Conservation (phyloP, 2,113 vertebrate genomes). For the Carollia perspicillata region DNA sequence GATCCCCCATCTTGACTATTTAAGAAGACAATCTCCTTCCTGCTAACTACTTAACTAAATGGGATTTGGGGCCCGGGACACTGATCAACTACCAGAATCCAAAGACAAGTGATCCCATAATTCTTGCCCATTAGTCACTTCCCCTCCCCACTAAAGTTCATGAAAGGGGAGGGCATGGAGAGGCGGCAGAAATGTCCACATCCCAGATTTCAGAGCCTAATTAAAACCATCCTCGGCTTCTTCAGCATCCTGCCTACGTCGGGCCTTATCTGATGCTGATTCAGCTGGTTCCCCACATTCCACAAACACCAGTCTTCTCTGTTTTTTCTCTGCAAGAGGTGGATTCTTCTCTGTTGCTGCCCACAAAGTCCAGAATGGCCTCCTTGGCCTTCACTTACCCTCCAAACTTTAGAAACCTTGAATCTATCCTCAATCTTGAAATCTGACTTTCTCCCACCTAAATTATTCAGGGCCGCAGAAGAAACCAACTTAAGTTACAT, state of each 20-base stretch:
- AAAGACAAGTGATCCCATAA: constrained; percentile 51
- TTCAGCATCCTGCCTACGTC: constrained; percentile 11
- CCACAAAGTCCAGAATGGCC: constrained; percentile 11
- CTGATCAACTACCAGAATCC: constrained; percentile 50
- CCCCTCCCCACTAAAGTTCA: not conserved
- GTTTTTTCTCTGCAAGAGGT: not conserved
- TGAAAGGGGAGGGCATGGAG: not conserved
- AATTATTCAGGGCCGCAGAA: not conserved
- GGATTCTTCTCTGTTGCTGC: not conserved
- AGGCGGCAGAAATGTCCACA: not conserved
- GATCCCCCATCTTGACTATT: constrained; percentile 26
- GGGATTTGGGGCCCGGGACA: constrained; percentile 49
- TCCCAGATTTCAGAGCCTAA: constrained; percentile 18
- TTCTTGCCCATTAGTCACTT: not conserved
- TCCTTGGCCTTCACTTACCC: not conserved
- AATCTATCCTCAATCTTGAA: constrained; percentile 9
- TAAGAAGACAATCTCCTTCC: constrained; percentile 35
- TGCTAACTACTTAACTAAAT: constrained; percentile 53
- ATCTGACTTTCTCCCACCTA: not conserved
- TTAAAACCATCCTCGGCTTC: constrained; percentile 12
- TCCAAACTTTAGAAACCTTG: not conserved
- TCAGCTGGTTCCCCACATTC: constrained; percentile 54
- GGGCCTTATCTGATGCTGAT: constrained; percentile 56
- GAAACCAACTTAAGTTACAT: not conserved
- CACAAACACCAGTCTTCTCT: constrained; percentile 47